Evolutionary conservation across 2,797 vertebrate genomes (phyloP).

Genomic region (Hylomyscus alleni): DNA sequence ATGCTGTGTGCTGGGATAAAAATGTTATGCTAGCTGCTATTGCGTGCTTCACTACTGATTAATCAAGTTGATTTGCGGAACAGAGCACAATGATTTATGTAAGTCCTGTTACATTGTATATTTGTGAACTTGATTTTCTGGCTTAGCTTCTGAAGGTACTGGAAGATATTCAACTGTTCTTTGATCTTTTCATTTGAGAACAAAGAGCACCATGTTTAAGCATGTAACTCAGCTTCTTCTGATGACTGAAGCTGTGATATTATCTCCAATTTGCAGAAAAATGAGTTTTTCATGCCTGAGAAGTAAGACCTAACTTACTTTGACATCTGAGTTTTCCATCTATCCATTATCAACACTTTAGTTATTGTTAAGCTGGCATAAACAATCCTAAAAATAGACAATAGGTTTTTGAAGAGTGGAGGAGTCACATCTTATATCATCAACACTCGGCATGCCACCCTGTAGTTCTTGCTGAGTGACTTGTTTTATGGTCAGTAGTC

Average conservation of each 20-base stretch:
- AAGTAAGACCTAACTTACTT: background rate
- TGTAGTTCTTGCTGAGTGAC: background rate
- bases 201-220: background rate
- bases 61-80: background rate
- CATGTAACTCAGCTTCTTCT: background rate
- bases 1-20: background rate
- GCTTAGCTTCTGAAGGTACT: background rate
- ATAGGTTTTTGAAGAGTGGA: background rate
- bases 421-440: background rate
- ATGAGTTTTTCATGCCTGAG: background rate
- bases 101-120: background rate
- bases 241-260: background rate
- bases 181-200: background rate
- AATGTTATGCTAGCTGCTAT: background rate
- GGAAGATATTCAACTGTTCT: background rate
- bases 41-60: background rate
- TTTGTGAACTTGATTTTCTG: constrained; percentile 18
- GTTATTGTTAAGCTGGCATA: background rate
- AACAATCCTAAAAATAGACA: background rate
- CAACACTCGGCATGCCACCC: background rate
- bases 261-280: background rate
- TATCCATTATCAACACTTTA: background rate
- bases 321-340: background rate
- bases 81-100: background rate
- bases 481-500: background rate